These are phyloP conservation scores for Desoria tigrina DNA, from an alignment of 2,888 invertebrate genomes.

Conservation along the genomic window DNA sequence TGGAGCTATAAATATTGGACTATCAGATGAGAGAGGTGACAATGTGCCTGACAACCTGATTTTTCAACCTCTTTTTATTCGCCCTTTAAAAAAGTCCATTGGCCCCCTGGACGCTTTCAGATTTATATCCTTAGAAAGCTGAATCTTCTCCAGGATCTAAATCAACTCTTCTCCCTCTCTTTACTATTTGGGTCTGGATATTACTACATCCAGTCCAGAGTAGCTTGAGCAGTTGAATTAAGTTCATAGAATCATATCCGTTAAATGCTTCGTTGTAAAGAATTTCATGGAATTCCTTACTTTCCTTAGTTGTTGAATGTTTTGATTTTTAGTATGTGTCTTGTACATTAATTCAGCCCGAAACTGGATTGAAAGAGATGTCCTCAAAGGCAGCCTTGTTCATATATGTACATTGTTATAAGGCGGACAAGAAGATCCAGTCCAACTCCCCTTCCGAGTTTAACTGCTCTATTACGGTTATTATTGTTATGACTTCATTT, in stretches of 20 bases:
- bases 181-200: no score
- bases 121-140: constrained; percentile 5
- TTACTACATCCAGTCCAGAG: no score
- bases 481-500: constrained; percentile 48
- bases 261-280: no score
- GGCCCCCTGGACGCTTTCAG: constrained; percentile 19
- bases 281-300: no score
- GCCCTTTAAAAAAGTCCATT: constrained; percentile 16
- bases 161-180: background rate
- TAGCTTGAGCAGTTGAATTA: no score
- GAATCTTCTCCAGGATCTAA: constrained; percentile 6
- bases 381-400: no score
- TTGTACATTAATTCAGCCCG: no score
- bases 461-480: constrained; percentile 33
- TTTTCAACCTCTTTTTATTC: constrained; percentile 43
- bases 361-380: no score
- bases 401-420: no score
- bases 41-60: constrained; percentile 50
- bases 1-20: constrained; percentile 51
- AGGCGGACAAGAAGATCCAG: background rate
- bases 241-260: no score
- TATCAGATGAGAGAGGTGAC: constrained; percentile 52
- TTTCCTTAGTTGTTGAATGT: no score
- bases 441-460: constrained; percentile 4
- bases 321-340: no score